Evolutionary conservation across 2,113 vertebrate genomes (phyloP).

Genomic region (Choloepus hoffmanni): DNA sequence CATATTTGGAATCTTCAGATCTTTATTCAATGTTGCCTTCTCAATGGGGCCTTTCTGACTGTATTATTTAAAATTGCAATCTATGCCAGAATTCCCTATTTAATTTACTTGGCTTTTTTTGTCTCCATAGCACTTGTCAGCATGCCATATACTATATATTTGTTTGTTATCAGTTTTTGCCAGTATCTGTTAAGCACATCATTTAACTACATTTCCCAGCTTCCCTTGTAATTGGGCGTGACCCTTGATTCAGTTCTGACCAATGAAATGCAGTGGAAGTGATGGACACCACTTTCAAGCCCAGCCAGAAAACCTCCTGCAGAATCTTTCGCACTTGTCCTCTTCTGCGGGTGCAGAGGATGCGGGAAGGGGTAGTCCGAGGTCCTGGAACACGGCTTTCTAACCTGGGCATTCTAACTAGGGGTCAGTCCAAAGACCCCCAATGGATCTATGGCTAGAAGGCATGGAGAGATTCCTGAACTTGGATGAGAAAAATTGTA

Average conservation of each 20-base stretch:
- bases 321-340: background rate
- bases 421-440: background rate
- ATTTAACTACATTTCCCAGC: background rate
- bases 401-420: background rate
- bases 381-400: background rate
- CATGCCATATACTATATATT: background rate
- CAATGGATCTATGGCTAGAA: background rate
- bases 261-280: background rate
- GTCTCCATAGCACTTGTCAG: background rate
- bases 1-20: background rate
- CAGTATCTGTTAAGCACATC: background rate
- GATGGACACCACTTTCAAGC: background rate
- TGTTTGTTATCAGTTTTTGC: background rate
- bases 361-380: background rate
- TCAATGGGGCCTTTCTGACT: background rate
- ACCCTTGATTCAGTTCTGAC: background rate
- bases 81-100: background rate
- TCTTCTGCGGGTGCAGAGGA: background rate
- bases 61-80: background rate
- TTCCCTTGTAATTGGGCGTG: background rate
- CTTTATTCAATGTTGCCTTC: background rate
- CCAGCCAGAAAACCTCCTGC: too few relatives aligned
- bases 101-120: background rate
- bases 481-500: background rate
- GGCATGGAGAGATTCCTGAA: background rate